Evolutionary conservation across 53 echinoderm and acorn worm species (phyloP), one percentile per base, ranked within the genome.

Genomic region (Apostichopus leukothele): DNA sequence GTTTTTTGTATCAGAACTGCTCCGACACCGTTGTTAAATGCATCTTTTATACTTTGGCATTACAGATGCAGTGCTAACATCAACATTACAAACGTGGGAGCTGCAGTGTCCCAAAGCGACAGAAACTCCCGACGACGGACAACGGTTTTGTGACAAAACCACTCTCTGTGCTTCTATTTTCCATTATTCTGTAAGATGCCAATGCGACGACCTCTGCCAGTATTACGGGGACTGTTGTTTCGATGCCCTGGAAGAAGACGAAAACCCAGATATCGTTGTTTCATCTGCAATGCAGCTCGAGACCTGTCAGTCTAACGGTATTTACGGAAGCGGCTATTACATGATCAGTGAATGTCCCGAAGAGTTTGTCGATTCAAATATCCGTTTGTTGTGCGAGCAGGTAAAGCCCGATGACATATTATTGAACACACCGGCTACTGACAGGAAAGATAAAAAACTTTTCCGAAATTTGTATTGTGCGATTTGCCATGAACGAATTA

Each of bases 401-500:
- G 68, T 78, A 8, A 21, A 67, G 2, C 14, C 57, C 53, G n/a
- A 52, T 7, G 80, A 87, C 12, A 20, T 67, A 1, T 54, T 71
- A 3, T 79, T 80, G 3, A 23, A 5, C 6, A 73, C 55, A 6
- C 91, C 91, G 5, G 83, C 87, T 63, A 59, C 88, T 16, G 91
- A 71, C 50, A 75, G 4, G 39, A 60, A 18, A 8, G 57, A 19
- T 19, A 90, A 83, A 6, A 81, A 75, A 4, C 91, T 79, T 26
- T 91, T 91, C 60, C 74, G 76, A 25, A 91, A 91, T 51, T 7
- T 79, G 7, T 91, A 91, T 73, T 91, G 91, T 60, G 91, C 91
- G 19, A 25, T 91, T n/a, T 91, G 91, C 21, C 78, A 91, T 51
- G 71, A 57, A n/a, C 20, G 59, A 59, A 22, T 8, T 60, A 20